phyloP scores from a whole-genome alignment of 2,888 invertebrate species.

The Siphonodentalium dalli region DNA sequence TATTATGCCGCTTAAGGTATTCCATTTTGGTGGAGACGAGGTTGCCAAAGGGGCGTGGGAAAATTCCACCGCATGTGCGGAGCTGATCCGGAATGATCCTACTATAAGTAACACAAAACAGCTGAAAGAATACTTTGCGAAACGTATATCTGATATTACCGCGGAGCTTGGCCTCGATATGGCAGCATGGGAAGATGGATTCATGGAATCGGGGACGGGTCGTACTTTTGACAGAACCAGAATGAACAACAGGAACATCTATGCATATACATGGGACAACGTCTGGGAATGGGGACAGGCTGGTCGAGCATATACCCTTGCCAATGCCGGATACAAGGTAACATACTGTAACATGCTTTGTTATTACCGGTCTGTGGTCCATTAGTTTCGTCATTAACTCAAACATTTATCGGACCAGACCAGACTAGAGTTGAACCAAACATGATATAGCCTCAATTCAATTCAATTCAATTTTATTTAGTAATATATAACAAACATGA shows the following conservation, averaged over 20 bases:
- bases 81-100: constrained; percentile 32
- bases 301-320: constrained; percentile 49
- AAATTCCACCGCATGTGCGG: constrained; percentile 45
- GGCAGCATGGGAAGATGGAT: constrained; percentile 50
- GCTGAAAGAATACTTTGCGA: constrained; percentile 29
- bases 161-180: constrained; percentile 27
- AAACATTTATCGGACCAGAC: too few relatives aligned
- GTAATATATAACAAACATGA: too few relatives aligned
- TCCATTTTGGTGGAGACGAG: constrained; percentile 62
- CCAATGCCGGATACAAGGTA: constrained; percentile 57
- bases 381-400: too few relatives aligned
- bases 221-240: constrained; percentile 27
- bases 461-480: too few relatives aligned
- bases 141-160: constrained; percentile 29
- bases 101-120: constrained; percentile 26
- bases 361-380: too few relatives aligned
- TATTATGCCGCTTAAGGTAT: constrained; percentile 40
- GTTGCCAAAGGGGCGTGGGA: constrained; percentile 53
- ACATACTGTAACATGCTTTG: too few relatives aligned
- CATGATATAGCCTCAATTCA: too few relatives aligned
- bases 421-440: too few relatives aligned
- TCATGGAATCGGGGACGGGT: constrained; percentile 16
- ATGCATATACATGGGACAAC: constrained; percentile 58
- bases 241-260: constrained; percentile 39
- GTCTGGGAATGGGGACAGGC: constrained; percentile 57